A percentile compares a stretch with the other conserved stretches of the same genome.
phyloP scores from a whole-genome alignment of 2,888 invertebrate species.

The Cephus runcator region DNA sequence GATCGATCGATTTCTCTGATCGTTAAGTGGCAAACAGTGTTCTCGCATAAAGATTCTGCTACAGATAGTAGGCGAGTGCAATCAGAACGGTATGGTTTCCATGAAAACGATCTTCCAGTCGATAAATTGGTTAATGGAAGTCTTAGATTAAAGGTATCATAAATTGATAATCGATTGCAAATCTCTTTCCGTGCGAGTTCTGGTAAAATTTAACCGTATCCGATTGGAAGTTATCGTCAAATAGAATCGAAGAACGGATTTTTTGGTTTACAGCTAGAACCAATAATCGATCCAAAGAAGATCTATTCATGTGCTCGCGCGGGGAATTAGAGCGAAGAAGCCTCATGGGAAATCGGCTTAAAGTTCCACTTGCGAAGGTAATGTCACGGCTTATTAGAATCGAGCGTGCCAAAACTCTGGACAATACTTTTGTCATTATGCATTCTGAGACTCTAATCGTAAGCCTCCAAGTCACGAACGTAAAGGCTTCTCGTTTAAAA shows the following conservation, averaged over 20 bases:
- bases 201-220: neutral
- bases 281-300: constrained; percentile 28
- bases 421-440: constrained; percentile 25
- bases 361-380: constrained; percentile 22
- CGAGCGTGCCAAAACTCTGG: constrained; percentile 21
- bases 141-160: neutral
- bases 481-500: constrained; percentile 25
- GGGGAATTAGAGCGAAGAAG: constrained; percentile 51
- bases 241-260: neutral
- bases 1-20: neutral
- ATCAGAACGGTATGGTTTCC: neutral
- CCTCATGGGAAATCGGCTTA: constrained; percentile 52
- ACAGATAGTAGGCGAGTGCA: neutral
- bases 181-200: neutral
- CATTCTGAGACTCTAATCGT: constrained; percentile 12
- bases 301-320: constrained; percentile 34
- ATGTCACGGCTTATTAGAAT: neutral
- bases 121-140: neutral
- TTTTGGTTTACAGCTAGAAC: neutral
- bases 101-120: neutral
- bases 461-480: constrained; percentile 30
- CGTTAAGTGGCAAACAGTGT: neutral
- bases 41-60: neutral
- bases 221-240: neutral
- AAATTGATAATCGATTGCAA: neutral